Base-by-base conservation (phyloP, 2,888 invertebrate species). In the Sphaeridia pumilis region DNA sequence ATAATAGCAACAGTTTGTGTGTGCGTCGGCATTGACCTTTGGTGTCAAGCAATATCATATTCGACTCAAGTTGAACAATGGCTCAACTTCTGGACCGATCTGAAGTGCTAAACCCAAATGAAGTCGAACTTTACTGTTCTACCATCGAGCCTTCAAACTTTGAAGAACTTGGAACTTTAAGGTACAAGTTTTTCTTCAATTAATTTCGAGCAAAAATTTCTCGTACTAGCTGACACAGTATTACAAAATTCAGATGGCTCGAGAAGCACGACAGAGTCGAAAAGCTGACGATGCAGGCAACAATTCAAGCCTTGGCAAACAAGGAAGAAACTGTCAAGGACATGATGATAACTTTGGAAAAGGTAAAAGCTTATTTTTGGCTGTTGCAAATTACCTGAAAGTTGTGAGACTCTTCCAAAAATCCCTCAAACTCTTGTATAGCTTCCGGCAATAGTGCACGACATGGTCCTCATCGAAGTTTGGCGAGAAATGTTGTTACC, bases 241-340 rank as follows among this genome's bases (percentile, higher is more conserved):
- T n/a, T n/a, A n/a, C 20, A 7, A n/a, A 17, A 41, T 41, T 41
- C 27, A 85, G 83, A 49, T 88, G 87, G 87, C 72, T 86, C 44
- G 83, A 85, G 64, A 81, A 79, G 72, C 90, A 92, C 68, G 82
- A 87, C 67, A 77, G 83, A 65, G 69, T 90, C 7, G 84, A 89
- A 67, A 85, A 88, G 69, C 69, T 93, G 12, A 87, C 87, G 67
- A 88, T 92, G 70, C 87, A 92, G 73, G 88, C 88, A 1, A 78
- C 86, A 41, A 69, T 87, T 38, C 89, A 89, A 74, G 87, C 87
- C 1, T 76, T 79, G 21, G 12, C 77, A 78, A 25, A 74, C 67
- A 80, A 81, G 61, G 88, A 90, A 70, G 92, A 93, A 71, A 77
- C 79, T 49, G 83, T 89, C 0, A 89, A 88, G 71, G 89, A 90